Conservation (phyloP, 2,113 vertebrate species). For the Onychorhynchus coronatus region DNA sequence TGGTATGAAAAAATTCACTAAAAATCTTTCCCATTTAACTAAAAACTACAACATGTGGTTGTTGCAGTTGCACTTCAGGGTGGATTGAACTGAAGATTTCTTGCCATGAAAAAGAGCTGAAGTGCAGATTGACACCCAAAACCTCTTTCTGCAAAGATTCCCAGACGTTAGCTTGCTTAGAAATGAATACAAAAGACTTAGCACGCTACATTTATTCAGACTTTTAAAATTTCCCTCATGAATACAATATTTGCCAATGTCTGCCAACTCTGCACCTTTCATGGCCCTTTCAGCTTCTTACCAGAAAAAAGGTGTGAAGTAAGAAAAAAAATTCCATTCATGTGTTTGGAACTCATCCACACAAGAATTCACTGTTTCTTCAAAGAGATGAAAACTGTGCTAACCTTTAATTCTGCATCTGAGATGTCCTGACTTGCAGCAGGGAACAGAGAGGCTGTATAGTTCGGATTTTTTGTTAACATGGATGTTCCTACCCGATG, state of each 20-base stretch:
- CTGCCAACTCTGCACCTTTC: background rate
- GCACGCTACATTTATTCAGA: background rate
- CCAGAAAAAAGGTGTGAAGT: background rate
- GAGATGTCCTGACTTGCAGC: background rate
- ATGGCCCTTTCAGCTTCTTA: background rate
- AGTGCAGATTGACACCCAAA: background rate
- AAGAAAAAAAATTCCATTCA: background rate
- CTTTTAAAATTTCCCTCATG: background rate
- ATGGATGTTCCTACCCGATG: background rate
- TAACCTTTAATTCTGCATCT: background rate
- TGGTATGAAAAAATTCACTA: background rate
- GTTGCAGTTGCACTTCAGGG: background rate
- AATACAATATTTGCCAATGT: background rate
- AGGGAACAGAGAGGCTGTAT: background rate
- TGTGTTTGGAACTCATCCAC: background rate
- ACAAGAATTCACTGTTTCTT: background rate
- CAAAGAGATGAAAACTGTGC: background rate
- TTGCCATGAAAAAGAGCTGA: background rate
- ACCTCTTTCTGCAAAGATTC: conserved; percentile 3
- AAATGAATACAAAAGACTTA: background rate
- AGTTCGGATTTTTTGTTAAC: background rate
- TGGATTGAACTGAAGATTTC: background rate
- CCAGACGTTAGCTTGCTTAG: background rate
- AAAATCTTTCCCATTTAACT: background rate
- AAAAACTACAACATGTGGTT: background rate